phyloP scores from a whole-genome alignment of 2,888 invertebrate species.

The Pandemis cinnamomeana region DNA sequence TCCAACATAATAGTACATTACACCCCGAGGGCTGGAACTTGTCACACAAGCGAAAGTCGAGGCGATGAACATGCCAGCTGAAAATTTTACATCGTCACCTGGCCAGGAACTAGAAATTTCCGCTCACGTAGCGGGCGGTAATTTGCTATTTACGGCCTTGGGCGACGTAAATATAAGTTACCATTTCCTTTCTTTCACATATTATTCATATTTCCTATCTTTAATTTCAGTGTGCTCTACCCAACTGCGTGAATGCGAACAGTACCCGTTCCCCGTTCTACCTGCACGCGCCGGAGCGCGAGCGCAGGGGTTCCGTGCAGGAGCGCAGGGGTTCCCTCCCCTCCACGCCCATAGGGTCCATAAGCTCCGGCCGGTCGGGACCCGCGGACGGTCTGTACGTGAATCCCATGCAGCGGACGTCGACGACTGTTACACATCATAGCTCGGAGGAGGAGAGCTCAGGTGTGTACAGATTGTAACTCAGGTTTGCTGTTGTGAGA shows the following conservation, averaged over 20 bases:
- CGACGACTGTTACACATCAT: conserved; percentile 65
- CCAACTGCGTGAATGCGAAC: conserved; percentile 81
- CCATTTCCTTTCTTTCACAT: background rate
- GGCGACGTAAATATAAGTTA: too few species aligned
- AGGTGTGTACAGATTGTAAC: conserved; percentile 55
- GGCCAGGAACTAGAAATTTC: too few species aligned
- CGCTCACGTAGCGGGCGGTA: too few species aligned
- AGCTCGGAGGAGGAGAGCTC: conserved; percentile 78
- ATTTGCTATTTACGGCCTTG: too few species aligned
- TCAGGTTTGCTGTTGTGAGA: too few species aligned
- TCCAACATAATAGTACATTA: too few species aligned
- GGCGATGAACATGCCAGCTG: too few species aligned
- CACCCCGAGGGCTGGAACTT: too few species aligned
- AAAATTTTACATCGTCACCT: too few species aligned
- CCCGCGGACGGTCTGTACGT: conserved; percentile 93
- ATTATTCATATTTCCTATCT: conserved; percentile 10
- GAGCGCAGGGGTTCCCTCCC: conserved; percentile 74
- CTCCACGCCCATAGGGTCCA: conserved; percentile 59
- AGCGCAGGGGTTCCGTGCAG: conserved; percentile 62
- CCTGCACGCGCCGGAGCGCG: conserved; percentile 88
- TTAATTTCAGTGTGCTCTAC: conserved; percentile 80
- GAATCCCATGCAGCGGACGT: conserved; percentile 89
- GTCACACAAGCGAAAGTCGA: too few species aligned
- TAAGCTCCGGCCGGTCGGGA: conserved; percentile 83
- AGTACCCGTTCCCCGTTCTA: conserved; percentile 87